Evolutionary conservation across 2,797 vertebrate species (phyloP).

Genomic region (Diplodus sargus): DNA sequence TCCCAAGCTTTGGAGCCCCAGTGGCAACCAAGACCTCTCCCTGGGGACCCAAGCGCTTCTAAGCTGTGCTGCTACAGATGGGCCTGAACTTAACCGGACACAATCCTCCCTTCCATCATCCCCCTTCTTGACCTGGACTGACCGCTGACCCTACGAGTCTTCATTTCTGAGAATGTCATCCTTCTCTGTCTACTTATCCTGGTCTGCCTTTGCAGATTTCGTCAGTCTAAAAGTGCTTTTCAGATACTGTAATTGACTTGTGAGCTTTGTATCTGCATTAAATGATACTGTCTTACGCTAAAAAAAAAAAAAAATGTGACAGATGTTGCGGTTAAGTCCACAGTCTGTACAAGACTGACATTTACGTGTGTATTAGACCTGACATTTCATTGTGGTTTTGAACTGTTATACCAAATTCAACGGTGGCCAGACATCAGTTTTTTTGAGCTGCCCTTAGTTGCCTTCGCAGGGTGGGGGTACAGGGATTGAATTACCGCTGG

Average conservation of each 20-base stretch:
- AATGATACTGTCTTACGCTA: constrained; percentile 60
- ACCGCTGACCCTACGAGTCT: constrained; percentile 79
- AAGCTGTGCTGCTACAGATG: constrained; percentile 70
- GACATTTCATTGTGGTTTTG: constrained; percentile 79
- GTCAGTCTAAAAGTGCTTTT: constrained; percentile 76
- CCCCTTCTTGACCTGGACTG: constrained; percentile 75
- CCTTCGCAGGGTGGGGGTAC: constrained; percentile 80
- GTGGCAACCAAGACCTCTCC: constrained; percentile 93
- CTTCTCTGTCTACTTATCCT: constrained; percentile 65
- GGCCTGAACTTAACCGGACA: constrained; percentile 66
- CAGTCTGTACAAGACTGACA: constrained; percentile 51
- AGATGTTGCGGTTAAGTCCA: constrained; percentile 55
- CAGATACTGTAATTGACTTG: constrained; percentile 72
- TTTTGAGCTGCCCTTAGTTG: constrained; percentile 84
- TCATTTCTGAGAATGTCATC: constrained; percentile 74
- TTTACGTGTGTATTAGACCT: constrained; percentile 69
- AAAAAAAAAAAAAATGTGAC: constrained; percentile 33
- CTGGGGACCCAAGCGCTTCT: constrained; percentile 99
- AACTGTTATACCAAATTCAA: constrained; percentile 82
- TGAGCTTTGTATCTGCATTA: constrained; percentile 75
- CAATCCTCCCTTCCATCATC: constrained; percentile 61
- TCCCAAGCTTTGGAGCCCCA: constrained; percentile 97
- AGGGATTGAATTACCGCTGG: constrained; percentile 74
- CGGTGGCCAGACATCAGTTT: constrained; percentile 73
- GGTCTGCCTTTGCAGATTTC: constrained; percentile 66